A percentile compares a stretch with the other conserved stretches of the same genome.
Evolutionary conservation across 2,888 invertebrate species (phyloP).

Genomic region (Hipparchia semele): DNA sequence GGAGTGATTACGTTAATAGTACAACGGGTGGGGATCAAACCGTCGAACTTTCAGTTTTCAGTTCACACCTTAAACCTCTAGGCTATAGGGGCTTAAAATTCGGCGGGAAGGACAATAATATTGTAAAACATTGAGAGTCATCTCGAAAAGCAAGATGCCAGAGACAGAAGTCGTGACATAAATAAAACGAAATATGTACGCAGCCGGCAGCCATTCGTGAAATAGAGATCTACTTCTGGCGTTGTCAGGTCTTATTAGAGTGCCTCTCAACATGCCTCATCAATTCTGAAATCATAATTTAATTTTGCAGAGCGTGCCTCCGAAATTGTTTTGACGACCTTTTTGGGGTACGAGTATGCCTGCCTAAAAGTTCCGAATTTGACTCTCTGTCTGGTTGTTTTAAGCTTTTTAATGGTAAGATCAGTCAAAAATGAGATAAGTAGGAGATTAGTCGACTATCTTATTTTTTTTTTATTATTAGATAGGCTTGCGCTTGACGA

Average conservation of each 20-base stretch:
- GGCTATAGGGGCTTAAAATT: too few species aligned
- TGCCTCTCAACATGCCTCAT: conserved; percentile 58
- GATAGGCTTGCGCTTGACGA: too few species aligned
- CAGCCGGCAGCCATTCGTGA: conserved; percentile 42
- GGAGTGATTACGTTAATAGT: too few species aligned
- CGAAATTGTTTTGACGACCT: conserved; percentile 53
- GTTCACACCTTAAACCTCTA: too few species aligned
- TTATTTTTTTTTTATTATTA: too few species aligned
- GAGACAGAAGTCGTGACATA: conserved; percentile 34
- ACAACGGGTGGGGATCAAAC: too few species aligned
- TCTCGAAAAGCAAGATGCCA: background rate
- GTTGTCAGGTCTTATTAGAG: conserved; percentile 47
- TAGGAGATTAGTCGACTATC: too few species aligned
- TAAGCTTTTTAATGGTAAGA: too few species aligned
- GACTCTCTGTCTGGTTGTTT: background rate
- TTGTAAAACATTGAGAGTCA: background rate
- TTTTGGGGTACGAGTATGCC: background rate
- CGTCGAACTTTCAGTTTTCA: too few species aligned
- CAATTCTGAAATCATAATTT: conserved; percentile 72
- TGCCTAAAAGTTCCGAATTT: background rate
- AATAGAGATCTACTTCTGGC: conserved; percentile 39
- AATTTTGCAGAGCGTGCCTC: conserved; percentile 57
- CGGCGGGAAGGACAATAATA: background rate
- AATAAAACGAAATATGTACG: conserved; percentile 40
- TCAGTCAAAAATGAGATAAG: too few species aligned